Conservation (phyloP, 2,113 vertebrate genomes). For the Limnothrissa miodon region DNA sequence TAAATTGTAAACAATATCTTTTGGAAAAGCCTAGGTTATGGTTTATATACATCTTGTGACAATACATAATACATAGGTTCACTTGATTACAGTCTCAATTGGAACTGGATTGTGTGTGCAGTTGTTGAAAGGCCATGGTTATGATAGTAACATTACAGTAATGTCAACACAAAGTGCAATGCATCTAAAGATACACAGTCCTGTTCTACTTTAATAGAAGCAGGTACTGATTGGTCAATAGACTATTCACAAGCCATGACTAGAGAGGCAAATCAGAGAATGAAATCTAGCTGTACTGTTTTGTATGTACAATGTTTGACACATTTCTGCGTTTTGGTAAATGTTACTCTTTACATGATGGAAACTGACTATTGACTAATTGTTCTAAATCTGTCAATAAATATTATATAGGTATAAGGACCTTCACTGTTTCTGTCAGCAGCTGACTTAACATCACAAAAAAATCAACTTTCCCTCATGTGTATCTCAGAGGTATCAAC, state of each 20-base stretch:
- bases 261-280: neutral
- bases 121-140: neutral
- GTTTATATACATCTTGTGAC: neutral
- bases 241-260: neutral
- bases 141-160: neutral
- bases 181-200: neutral
- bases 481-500: neutral
- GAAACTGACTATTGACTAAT: neutral
- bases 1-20: neutral
- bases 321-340: neutral
- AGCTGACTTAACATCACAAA: neutral
- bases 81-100: constrained; percentile 6
- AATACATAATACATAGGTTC: neutral
- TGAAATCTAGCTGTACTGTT: neutral
- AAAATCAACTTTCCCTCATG: neutral
- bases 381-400: neutral
- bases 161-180: neutral
- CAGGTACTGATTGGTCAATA: neutral
- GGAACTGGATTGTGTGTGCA: neutral
- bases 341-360: neutral
- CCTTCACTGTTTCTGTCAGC: neutral
- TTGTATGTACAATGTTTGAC: neutral
- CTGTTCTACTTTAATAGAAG: neutral
- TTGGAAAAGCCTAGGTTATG: neutral
- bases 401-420: neutral